Base-by-base conservation (phyloP, 2,797 vertebrate species). In the Acanthiza pusilla region DNA sequence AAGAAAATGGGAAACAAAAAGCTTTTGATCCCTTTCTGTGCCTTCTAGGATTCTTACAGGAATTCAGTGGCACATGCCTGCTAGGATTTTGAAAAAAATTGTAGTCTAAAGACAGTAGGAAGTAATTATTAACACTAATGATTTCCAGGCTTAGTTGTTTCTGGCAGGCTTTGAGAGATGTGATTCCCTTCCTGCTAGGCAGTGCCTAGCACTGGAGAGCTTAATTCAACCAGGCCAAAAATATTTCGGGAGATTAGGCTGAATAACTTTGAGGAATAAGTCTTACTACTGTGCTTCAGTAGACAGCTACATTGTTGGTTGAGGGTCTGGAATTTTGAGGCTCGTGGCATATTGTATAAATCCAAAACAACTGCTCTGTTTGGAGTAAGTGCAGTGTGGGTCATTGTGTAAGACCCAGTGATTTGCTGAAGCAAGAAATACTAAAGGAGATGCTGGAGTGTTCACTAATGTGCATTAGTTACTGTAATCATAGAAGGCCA, bases 181-280 rank as follows among this genome's bases (percentile, higher is more conserved):
- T 36, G 14, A 55, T 91, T 86, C 84, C 42, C 45, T 81, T 8
- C 12, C 17, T 86, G 61, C 61, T 88, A 55, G 61, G 68, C 79
- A 82, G 50, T 94, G 71, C 91, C 67, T 85, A 14, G 84, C 71
- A 73, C 85, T 57, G 57, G 71, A 65, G 67, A 84, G 38, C 38
- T 96, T 94, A 86, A 84, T 86, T 74, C 32, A 42, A 0, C 55
- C 58, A 36, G 34, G 53, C 43, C 48, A 71, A 34, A 94, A 94
- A 70, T 81, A 82, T 65, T 95, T 95, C 11, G 26, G 74, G 65
- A 85, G 88, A 94, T 97, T 89, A 96, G 54, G 22, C 34, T n/a
- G 51, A 85, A 45, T 66, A 62, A 83, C 29, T 85, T 60, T 73
- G 63, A 81, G 68, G 60, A 92, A 68, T 53, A 91, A 80, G 45